Percentiles rank a stretch among this genome's conserved stretches.
Evolutionary conservation across 2,113 vertebrate species (phyloP).

Genomic region (Lipotes vexillifer): DNA sequence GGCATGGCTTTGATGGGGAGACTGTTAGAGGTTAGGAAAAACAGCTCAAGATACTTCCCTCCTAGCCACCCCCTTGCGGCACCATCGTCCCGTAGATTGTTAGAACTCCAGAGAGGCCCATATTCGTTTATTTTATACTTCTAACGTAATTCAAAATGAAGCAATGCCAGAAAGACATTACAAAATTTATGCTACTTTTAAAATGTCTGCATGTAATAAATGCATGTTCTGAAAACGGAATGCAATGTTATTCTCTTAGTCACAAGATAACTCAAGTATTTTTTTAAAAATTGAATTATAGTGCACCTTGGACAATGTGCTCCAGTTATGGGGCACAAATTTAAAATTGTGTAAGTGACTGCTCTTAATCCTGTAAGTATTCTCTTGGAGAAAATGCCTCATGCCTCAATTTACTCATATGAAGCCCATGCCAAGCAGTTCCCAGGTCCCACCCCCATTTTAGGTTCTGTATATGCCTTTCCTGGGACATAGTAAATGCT

Average conservation of each 20-base stretch:
- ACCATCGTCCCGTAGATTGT: neutral
- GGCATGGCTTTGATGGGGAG: neutral
- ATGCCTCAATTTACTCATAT: neutral
- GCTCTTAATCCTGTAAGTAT: neutral
- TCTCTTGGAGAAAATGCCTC: neutral
- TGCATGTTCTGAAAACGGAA: neutral
- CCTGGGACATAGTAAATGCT: neutral
- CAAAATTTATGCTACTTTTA: neutral
- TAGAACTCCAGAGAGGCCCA: neutral
- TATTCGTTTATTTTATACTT: neutral
- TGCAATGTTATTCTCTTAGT: neutral
- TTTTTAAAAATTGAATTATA: neutral
- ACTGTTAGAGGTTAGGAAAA: neutral
- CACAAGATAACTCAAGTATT: neutral
- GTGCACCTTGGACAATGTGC: neutral
- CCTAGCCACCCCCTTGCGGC: neutral
- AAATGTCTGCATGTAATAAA: constrained; percentile 14
- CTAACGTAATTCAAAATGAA: neutral
- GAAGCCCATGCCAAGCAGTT: neutral
- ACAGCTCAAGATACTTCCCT: neutral
- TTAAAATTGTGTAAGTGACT: constrained; percentile 6
- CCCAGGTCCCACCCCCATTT: neutral
- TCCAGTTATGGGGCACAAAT: neutral
- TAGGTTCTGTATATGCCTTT: neutral
- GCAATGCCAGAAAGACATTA: neutral